Evolutionary conservation across 2,888 invertebrate genomes (phyloP).

Genomic region (Anodontia alba): DNA sequence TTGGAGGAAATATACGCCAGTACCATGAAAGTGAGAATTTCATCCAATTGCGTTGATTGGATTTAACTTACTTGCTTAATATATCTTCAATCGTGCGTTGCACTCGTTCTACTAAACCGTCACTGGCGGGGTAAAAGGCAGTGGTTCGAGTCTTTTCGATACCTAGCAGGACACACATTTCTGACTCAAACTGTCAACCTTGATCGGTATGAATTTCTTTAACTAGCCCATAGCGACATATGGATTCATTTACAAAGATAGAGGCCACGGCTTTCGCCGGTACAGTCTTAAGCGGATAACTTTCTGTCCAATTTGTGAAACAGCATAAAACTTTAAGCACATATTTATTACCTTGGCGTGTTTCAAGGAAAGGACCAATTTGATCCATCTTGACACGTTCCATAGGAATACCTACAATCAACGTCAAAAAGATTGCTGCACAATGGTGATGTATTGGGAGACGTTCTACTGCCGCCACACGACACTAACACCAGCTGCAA

Average conservation of each 20-base stretch:
- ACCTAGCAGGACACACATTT: constrained; percentile 34
- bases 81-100: constrained; percentile 43
- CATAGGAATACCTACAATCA: constrained; percentile 35
- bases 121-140: constrained; percentile 45
- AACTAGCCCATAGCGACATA: constrained; percentile 43
- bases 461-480: no score
- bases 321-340: constrained; percentile 29
- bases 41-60: constrained; percentile 50
- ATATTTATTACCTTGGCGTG: constrained; percentile 26
- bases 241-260: constrained; percentile 35
- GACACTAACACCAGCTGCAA: no score
- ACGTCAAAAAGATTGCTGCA: no score
- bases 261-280: constrained; percentile 33
- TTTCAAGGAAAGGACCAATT: constrained; percentile 41
- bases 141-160: constrained; percentile 54
- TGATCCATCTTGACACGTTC: constrained; percentile 42
- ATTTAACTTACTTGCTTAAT: constrained; percentile 28
- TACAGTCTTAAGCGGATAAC: constrained; percentile 24
- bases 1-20: constrained; percentile 35
- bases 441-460: no score
- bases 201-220: constrained; percentile 46
- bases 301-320: constrained; percentile 35
- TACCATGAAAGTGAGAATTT: constrained; percentile 17
- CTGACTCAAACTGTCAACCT: constrained; percentile 40
- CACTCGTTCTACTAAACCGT: constrained; percentile 50